A percentile compares a stretch with the other conserved stretches of the same genome.
Evolutionary conservation across 2,888 invertebrate species (phyloP).

Genomic region (Octodonta nipae): DNA sequence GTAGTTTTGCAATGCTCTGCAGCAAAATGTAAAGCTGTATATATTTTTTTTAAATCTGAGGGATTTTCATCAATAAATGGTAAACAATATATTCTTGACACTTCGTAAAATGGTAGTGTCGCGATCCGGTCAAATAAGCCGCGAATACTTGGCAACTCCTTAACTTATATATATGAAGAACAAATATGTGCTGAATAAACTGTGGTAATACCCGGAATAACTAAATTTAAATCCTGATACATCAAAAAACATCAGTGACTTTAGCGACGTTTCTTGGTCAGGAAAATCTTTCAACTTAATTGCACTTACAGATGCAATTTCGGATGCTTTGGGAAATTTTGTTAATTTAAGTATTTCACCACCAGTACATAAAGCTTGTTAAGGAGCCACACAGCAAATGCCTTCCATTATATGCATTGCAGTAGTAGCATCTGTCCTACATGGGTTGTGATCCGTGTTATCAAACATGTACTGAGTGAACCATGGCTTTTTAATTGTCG

Average conservation of each 20-base stretch:
- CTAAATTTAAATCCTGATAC: slow-evolving; percentile 1
- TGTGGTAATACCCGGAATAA: not conserved
- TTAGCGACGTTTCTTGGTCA: not conserved
- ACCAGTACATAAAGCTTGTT: not conserved
- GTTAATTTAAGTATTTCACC: not conserved
- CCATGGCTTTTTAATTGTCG: not conserved
- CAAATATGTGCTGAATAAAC: no score
- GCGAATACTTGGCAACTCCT: no score
- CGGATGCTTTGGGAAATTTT: not conserved
- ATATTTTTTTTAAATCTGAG: slow-evolving; percentile 3
- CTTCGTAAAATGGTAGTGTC: not conserved
- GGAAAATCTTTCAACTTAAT: not conserved
- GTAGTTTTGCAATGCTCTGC: slow-evolving; percentile 2
- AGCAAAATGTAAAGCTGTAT: slow-evolving; percentile 3
- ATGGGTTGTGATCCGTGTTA: slow-evolving; percentile 3
- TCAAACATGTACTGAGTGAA: slow-evolving; percentile 2
- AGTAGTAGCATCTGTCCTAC: not conserved
- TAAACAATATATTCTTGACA: not conserved
- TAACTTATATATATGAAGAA: not conserved
- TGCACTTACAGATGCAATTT: not conserved
- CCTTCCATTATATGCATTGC: slow-evolving; percentile 2
- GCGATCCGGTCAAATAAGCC: no score
- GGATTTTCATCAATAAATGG: slow-evolving; percentile 3
- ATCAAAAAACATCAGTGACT: not conserved
- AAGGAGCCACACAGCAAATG: slow-evolving; percentile 1